Evolutionary conservation across 2,113 vertebrate species (phyloP).

Genomic region (Chloropsis hardwickii): DNA sequence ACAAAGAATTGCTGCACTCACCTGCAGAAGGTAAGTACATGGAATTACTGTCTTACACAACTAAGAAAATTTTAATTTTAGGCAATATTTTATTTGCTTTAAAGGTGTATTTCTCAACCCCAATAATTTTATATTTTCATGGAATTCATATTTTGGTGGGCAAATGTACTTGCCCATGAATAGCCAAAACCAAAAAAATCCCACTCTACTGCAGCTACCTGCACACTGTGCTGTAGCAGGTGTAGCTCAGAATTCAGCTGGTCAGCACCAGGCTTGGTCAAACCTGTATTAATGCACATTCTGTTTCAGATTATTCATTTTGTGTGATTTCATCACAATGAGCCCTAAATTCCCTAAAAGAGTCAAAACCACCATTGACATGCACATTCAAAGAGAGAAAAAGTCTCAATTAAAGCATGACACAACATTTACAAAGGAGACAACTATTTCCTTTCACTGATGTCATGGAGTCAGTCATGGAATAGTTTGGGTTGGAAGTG

Average conservation of each 20-base stretch:
- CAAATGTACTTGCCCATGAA: not conserved
- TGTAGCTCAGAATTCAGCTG: not conserved
- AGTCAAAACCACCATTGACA: not conserved
- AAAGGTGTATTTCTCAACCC: not conserved
- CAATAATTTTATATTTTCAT: not conserved
- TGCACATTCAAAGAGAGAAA: not conserved
- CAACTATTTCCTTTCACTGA: not conserved
- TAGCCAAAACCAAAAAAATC: not conserved
- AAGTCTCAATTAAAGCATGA: not conserved
- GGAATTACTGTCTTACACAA: not conserved
- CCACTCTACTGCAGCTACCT: not conserved
- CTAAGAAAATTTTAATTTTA: not conserved
- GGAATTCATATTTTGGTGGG: not conserved
- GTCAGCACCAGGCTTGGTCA: not conserved
- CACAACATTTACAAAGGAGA: not conserved
- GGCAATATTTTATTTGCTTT: not conserved
- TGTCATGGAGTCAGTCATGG: not conserved
- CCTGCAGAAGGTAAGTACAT: constrained; percentile 53
- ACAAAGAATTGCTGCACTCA: not conserved
- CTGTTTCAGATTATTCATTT: not conserved
- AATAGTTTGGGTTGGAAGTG: not conserved
- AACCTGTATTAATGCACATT: not conserved
- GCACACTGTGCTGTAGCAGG: not conserved
- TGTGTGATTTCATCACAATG: not conserved
- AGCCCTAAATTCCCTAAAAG: not conserved